Evolutionary conservation across 1,140 invertebrate species (phyloP), one percentile per base, ranked within the genome.

Genomic region (Macrosteles quadrilineatus): DNA sequence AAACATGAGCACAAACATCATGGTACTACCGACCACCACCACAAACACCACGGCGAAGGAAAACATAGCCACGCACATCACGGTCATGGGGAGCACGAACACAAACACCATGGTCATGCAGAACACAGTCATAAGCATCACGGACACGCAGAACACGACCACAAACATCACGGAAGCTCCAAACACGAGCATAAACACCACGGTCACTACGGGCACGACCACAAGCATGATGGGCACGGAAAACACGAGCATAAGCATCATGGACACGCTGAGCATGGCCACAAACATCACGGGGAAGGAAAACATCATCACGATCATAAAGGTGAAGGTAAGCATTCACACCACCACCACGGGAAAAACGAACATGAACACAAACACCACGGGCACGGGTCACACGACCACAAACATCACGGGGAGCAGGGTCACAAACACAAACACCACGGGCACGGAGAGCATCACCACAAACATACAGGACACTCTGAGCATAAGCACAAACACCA

Each of bases 111-210:
- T 11, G 63, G 63, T 19, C 63, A 66, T 19, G 68, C 32, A 36
- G 68, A 69, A 50, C 68, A 69, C 23, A 19, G 32, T 14, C 68
- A 69, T 19, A 43, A 69, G 12, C 68, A 69, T n/a, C 19, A 47
- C 12, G 68, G 68, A 25, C 36, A 63, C 4, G 53, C 55, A 9
- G 59, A 40, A 23, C 68, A 69, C 45, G 68, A 27, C 17, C 68
- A 69, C 29, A 69, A 69, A 50, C 68, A 69, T 36, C 29, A 45
- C 21, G 68, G 68, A 45, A 53, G 59, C 29, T 53, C 57, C 31
- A 43, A 69, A n/a, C 68, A 69, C 31, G 36, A 36, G 0, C 68
- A 69, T 31, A 62, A 69, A 50, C 68, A 69, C 23, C 32, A 66
- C 21, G 63, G 63, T 14, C 63, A 66, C 40, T 1, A 21, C 31